phyloP scores from a whole-genome alignment of 2,113 vertebrate genomes.

The Alethe diademata region DNA sequence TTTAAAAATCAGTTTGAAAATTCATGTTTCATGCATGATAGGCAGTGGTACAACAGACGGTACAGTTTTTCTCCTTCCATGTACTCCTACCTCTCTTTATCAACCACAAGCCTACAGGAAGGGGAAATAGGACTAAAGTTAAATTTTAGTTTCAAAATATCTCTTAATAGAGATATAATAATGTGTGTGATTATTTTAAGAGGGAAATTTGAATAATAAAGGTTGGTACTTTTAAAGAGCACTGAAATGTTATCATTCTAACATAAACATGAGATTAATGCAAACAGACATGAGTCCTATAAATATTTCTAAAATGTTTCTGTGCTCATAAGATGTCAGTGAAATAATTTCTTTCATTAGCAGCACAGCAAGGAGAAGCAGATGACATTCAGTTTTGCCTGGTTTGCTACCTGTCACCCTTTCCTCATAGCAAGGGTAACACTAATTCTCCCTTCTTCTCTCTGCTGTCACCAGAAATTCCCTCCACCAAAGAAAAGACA shows the following conservation, averaged over 20 bases:
- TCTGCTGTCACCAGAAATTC: neutral
- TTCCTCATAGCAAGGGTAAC: neutral
- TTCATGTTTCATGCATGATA: neutral
- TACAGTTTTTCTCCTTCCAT: neutral
- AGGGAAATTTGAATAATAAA: neutral
- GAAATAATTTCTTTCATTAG: neutral
- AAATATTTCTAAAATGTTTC: neutral
- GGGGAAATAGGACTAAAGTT: neutral
- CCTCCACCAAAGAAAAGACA: neutral
- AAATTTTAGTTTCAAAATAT: neutral
- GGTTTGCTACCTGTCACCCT: neutral
- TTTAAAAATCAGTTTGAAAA: neutral
- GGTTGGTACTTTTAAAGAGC: neutral
- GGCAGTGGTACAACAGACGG: neutral
- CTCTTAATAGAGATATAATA: neutral
- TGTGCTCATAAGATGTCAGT: neutral
- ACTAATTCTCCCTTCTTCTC: neutral
- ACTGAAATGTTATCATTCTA: neutral
- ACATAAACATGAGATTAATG: neutral
- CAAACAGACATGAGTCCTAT: neutral
- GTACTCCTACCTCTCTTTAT: neutral
- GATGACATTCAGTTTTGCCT: neutral
- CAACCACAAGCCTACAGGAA: neutral
- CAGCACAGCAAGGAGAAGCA: neutral
- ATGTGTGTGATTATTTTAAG: neutral